Evolutionary conservation across 92 coral and sea anemone species (phyloP).

Genomic region (Micromussa lordhowensis): DNA sequence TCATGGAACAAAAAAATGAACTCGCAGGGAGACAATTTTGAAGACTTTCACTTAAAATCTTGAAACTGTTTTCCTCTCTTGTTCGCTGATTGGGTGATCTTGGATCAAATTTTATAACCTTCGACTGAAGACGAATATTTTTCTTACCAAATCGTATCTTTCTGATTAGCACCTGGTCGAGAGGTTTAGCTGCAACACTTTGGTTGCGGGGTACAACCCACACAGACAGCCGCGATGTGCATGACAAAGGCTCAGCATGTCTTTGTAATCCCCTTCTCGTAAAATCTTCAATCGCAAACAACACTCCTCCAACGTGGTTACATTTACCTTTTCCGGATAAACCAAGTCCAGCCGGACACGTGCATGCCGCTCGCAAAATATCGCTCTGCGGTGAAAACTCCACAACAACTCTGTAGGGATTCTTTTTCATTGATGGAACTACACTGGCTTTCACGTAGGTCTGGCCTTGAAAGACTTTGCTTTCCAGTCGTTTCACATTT

Average conservation of each 20-base stretch:
- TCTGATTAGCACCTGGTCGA: slow-evolving; percentile 50
- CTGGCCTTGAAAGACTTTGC: slow-evolving; percentile 48
- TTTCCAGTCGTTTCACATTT: slow-evolving; percentile 55
- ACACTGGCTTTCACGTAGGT: slow-evolving; percentile 56
- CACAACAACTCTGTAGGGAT: slow-evolving; percentile 41
- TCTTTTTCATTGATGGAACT: slow-evolving; percentile 59
- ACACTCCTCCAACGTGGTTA: slow-evolving; percentile 48
- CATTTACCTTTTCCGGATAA: slow-evolving; percentile 48
- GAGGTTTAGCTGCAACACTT: slow-evolving; percentile 63
- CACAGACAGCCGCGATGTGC: slow-evolving; percentile 61
- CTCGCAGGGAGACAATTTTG: slow-evolving; percentile 37
- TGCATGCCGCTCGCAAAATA: slow-evolving; percentile 53
- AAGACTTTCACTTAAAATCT: slow-evolving; percentile 3
- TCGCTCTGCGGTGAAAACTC: slow-evolving; percentile 37
- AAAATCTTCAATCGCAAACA: slow-evolving; percentile 57
- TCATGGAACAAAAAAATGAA: slow-evolving; percentile 44
- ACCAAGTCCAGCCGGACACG: slow-evolving; percentile 69
- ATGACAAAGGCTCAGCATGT: slow-evolving; percentile 51
- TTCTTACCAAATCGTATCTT: slow-evolving; percentile 64
- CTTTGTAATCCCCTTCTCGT: slow-evolving; percentile 50
- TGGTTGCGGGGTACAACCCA: slow-evolving; percentile 73
- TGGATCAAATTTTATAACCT: slow-evolving; percentile 62
- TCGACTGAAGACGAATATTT: slow-evolving; percentile 58
- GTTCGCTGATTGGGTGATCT: slow-evolving; percentile 28
- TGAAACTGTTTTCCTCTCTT: slow-evolving; percentile 19